Percentiles rank a stretch among this genome's conserved stretches.
These are phyloP conservation scores for Leptarthrus brevirostris DNA, from an alignment of 2,888 invertebrate genomes.

Conservation along the genomic window DNA sequence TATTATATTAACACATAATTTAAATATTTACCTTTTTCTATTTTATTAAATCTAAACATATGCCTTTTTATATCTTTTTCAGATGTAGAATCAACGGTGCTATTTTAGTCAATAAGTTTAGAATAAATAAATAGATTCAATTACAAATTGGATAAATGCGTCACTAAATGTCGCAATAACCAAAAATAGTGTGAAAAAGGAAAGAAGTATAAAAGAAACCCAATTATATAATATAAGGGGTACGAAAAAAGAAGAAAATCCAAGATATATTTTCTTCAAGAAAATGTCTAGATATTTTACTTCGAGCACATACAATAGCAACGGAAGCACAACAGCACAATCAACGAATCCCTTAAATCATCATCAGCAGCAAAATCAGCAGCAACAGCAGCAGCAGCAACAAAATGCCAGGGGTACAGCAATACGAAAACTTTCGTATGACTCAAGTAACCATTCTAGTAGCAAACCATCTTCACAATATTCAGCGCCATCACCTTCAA, in stretches of 20 bases:
- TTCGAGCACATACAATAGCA: conserved; percentile 54
- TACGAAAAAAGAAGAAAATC: conserved; percentile 3
- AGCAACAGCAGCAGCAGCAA: conserved; percentile 54
- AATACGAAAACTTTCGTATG: conserved; percentile 55
- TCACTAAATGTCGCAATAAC: conserved; percentile 29
- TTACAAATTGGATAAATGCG: conserved; percentile 11
- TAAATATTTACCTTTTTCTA: neutral
- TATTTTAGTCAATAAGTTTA: conserved; percentile 53
- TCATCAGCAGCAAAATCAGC: conserved; percentile 55
- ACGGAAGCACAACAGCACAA: conserved; percentile 57
- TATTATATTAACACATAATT: neutral
- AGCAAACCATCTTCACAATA: conserved; percentile 33
- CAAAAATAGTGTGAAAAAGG: no score
- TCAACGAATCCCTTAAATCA: conserved; percentile 54
- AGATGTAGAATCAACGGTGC: conserved; percentile 54
- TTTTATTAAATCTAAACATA: no score
- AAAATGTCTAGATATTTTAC: conserved; percentile 55
- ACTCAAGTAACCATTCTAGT: conserved; percentile 31
- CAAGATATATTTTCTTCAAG: conserved; percentile 6
- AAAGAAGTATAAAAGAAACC: conserved; percentile 46
- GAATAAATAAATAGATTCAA: conserved; percentile 10
- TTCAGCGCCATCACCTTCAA: conserved; percentile 47
- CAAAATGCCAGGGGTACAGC: conserved; percentile 53
- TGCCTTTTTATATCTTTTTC: no score
- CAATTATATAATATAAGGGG: conserved; percentile 35